A percentile compares a stretch with the other conserved stretches of the same genome.
Conservation (phyloP, 1,140 invertebrate genomes). For the Lepidurus packardi region DNA sequence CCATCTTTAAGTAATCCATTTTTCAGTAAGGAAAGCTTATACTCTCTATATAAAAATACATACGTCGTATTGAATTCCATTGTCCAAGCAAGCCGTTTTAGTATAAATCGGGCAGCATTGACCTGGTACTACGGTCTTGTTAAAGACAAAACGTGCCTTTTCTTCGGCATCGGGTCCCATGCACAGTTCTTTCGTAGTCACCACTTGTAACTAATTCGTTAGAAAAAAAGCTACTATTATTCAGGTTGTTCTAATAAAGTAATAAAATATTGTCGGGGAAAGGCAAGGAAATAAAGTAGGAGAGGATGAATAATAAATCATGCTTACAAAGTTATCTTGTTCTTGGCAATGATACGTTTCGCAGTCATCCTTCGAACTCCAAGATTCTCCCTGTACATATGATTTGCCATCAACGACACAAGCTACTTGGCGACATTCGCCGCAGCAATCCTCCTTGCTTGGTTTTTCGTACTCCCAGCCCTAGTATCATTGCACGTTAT, state of each 20-base stretch:
- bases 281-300: not conserved
- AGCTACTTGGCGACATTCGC: slow-evolving; percentile 57
- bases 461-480: slow-evolving; percentile 41
- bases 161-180: slow-evolving; percentile 35
- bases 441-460: slow-evolving; percentile 57
- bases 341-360: slow-evolving; percentile 38
- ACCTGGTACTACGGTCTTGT: slow-evolving; percentile 24
- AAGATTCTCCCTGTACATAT: slow-evolving; percentile 45
- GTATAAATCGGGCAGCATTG: slow-evolving; percentile 36
- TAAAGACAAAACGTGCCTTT: slow-evolving; percentile 32
- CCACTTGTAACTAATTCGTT: slow-evolving; percentile 35
- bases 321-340: slow-evolving; percentile 24
- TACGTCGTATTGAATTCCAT: slow-evolving; percentile 33
- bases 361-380: slow-evolving; percentile 38
- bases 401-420: slow-evolving; percentile 57
- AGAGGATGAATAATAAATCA: not conserved
- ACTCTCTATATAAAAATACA: slow-evolving; percentile 16
- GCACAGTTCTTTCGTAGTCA: slow-evolving; percentile 36
- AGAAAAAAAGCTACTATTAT: too few species aligned
- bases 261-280: too few species aligned
- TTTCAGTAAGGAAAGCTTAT: not conserved
- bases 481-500: slow-evolving; percentile 28
- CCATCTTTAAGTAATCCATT: slow-evolving; percentile 30
- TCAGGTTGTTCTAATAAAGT: too few species aligned
- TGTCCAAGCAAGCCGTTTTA: slow-evolving; percentile 33